These are phyloP conservation scores for Botrylloides violaceus DNA, from an alignment of 23 tunicate species.

Conservation along the genomic window DNA sequence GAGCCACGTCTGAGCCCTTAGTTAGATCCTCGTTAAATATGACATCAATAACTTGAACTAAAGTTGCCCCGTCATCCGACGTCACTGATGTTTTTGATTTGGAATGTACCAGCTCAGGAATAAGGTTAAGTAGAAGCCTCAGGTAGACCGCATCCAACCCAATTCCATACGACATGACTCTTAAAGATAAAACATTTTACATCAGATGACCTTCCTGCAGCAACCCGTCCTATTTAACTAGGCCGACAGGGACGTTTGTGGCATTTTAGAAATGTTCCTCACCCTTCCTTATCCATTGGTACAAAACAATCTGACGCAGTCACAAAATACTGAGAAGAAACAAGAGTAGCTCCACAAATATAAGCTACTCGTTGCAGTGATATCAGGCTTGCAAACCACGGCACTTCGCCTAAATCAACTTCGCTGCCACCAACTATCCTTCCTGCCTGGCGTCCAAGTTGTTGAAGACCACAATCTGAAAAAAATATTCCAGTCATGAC, in stretches of 20 bases:
- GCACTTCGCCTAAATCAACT: slow-evolving; percentile 10
- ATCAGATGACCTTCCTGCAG: not conserved
- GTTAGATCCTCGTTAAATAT: not conserved
- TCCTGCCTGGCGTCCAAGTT: not conserved
- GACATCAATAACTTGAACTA: not conserved
- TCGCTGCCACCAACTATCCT: slow-evolving; percentile 50
- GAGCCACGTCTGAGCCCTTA: not conserved
- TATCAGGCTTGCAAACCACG: slow-evolving; percentile 62
- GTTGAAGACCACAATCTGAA: not conserved
- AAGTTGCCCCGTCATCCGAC: not conserved
- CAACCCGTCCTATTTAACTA: not conserved
- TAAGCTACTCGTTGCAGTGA: slow-evolving; percentile 6
- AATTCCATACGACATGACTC: not conserved
- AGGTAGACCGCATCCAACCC: not conserved
- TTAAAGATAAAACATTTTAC: not conserved
- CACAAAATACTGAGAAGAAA: slow-evolving; percentile 24
- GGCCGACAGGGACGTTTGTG: not conserved
- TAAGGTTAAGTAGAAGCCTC: not conserved
- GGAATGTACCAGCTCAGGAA: not conserved
- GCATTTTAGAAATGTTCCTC: not conserved
- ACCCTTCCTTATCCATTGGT: slow-evolving; percentile 25
- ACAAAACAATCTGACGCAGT: slow-evolving; percentile 72
- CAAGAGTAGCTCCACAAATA: slow-evolving; percentile 56
- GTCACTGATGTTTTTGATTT: not conserved
- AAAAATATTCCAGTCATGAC: not conserved